These are phyloP conservation scores for Petrocephalus sullivani DNA, from an alignment of 2,797 vertebrate species.

Conservation along the genomic window DNA sequence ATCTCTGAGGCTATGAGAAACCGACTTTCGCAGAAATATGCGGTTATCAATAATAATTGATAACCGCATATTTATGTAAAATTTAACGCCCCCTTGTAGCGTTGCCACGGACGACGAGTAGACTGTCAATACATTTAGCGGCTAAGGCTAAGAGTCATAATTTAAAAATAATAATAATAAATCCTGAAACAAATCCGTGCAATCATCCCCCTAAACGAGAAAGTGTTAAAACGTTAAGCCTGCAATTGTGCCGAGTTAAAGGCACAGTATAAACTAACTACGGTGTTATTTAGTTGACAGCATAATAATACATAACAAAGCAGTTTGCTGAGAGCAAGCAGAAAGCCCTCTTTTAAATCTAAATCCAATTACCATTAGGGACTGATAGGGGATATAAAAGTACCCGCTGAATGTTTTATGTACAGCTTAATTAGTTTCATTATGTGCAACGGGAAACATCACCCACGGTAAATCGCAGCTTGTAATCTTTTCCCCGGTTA, in stretches of 20 bases:
- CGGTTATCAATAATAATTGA: background rate
- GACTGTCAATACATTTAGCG: background rate
- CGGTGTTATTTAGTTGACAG: background rate
- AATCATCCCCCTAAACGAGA: background rate
- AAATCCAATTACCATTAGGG: conserved; percentile 6
- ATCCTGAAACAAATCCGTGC: background rate
- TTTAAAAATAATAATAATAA: background rate
- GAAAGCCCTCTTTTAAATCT: background rate
- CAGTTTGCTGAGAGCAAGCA: background rate
- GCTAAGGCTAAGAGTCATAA: background rate
- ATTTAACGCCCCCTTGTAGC: background rate
- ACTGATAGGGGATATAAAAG: conserved; percentile 18
- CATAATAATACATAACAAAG: background rate
- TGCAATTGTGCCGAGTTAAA: background rate
- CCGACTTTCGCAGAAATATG: background rate
- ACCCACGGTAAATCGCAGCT: background rate
- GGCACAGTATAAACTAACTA: background rate
- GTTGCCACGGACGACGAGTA: background rate
- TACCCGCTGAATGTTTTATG: conserved; percentile 21
- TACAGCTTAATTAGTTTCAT: conserved; percentile 12
- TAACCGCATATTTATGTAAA: background rate
- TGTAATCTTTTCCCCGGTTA: conserved; percentile 13
- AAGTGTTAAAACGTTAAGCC: background rate
- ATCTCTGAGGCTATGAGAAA: background rate
- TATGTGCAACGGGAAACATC: background rate